Percentiles rank a stretch among this genome's conserved stretches.
phyloP scores from a whole-genome alignment of 2,113 vertebrate genomes.

The Gallinago media region DNA sequence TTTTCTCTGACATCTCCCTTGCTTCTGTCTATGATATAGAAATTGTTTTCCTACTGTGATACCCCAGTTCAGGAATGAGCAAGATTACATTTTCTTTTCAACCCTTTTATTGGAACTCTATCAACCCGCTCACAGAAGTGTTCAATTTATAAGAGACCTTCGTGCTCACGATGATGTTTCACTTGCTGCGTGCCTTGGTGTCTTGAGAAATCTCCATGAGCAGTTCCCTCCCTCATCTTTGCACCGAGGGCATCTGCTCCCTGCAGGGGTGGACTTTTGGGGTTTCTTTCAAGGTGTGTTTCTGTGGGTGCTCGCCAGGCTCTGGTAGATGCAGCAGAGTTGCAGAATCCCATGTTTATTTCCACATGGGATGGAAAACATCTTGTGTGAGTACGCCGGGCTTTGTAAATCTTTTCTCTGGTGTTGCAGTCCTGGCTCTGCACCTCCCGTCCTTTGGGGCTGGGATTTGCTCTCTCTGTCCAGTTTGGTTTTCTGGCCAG shows the following conservation, averaged over 20 bases:
- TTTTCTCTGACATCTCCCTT: background rate
- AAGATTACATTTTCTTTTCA: background rate
- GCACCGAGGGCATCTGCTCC: background rate
- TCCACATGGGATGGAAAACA: background rate
- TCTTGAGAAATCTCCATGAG: background rate
- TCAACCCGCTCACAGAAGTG: background rate
- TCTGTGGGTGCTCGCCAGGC: background rate
- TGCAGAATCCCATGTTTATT: accelerated
- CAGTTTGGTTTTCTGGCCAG: background rate
- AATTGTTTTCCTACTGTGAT: background rate
- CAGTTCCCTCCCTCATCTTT: background rate
- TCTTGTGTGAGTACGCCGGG: background rate
- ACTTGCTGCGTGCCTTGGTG: background rate
- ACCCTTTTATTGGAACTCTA: background rate
- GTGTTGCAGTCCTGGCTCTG: background rate
- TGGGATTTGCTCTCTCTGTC: accelerated
- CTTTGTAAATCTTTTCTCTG: background rate
- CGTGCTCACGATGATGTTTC: accelerated
- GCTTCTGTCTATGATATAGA: background rate
- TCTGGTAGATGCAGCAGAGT: background rate
- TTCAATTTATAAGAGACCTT: background rate
- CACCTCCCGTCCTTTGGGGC: background rate
- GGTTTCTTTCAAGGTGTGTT: background rate
- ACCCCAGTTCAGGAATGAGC: background rate
- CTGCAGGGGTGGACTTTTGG: background rate